Evolutionary conservation across 2,888 invertebrate species (phyloP), one percentile per base, ranked within the genome.

Genomic region (Ryuthela nishihirai): DNA sequence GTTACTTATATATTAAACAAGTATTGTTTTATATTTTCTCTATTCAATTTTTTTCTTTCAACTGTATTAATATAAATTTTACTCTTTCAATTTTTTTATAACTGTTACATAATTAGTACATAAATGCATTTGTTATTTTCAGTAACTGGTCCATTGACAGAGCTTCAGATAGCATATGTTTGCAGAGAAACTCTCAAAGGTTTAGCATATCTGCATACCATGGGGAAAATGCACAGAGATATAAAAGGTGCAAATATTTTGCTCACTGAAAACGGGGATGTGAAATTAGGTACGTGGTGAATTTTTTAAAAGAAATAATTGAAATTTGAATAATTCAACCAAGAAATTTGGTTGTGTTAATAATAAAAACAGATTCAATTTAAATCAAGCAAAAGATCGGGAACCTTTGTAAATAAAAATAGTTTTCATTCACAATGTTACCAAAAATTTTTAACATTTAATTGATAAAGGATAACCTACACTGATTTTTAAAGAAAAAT

Each of bases 141-240:
- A 61, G 61, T 62, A 25, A 62, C 58, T 20, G 62, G 62, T 4
- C 62, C 62, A 25, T 78, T 99, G 62, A 81, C 84, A 0, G 99
- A 99, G 78, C 79, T 85, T 65, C 98, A 99, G 79, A 99, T 99
- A 69, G 93, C 98, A 0, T 99, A 94, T 74, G 92, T 99, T 84
- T 94, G 94, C 73, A 82, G 91, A 50, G 99, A 99, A 78, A 99
- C 98, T 4, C 81, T 99, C 29, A 83, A 88, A 64, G 99, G 99
- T 5, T 79, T 99, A 29, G 86, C 88, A 34, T 99, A 99, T 75
- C 82, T 99, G 52, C 99, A 99, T 76, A 83, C 83, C 58, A 88
- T 89, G 85, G 95, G 95, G 39, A 99, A 98, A 80, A 98, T 99
- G 94, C 97, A 98, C 78, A 81, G 87, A 75, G 83, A 83, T 71